A percentile compares a stretch with the other conserved stretches of the same genome.
Conservation (phyloP, 2,888 invertebrate species). For the Macaria notata region DNA sequence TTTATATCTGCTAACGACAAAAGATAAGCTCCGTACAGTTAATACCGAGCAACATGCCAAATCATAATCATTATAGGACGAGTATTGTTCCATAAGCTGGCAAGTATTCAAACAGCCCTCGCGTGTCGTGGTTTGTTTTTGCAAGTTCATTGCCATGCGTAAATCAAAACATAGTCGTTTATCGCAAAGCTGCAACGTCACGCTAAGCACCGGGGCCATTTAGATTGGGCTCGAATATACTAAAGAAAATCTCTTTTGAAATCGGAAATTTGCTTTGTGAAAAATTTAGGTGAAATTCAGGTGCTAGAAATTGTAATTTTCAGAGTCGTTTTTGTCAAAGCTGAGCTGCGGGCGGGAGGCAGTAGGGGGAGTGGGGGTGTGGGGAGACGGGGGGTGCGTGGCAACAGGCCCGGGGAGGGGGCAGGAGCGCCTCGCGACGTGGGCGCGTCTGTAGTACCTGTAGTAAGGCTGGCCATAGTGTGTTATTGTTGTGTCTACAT, state of each 20-base stretch:
- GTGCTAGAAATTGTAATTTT: constrained; percentile 41
- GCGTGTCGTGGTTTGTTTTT: constrained; percentile 31
- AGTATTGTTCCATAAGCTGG: not conserved
- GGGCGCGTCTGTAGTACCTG: constrained; percentile 82
- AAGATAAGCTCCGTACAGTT: too few species aligned
- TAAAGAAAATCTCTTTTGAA: constrained; percentile 9
- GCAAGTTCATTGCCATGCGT: constrained; percentile 31
- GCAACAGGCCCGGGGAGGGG: constrained; percentile 29
- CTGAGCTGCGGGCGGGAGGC: constrained; percentile 25
- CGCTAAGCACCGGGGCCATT: constrained; percentile 14
- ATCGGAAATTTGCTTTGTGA: constrained; percentile 9
- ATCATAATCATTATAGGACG: not conserved
- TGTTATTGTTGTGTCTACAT: constrained; percentile 77
- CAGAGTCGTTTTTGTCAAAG: constrained; percentile 47
- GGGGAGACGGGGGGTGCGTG: constrained; percentile 55
- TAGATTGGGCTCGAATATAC: constrained; percentile 7
- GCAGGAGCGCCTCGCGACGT: constrained; percentile 58
- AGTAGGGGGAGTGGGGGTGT: constrained; percentile 48
- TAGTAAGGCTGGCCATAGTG: constrained; percentile 71
- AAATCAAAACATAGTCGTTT: constrained; percentile 28
- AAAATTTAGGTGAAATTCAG: constrained; percentile 13
- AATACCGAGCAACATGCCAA: not conserved
- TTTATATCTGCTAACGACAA: too few species aligned
- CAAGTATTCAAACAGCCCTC: constrained; percentile 11
- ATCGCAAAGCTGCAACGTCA: constrained; percentile 22